A percentile compares a stretch with the other conserved stretches of the same genome.
phyloP scores from a whole-genome alignment of 1,140 invertebrate genomes.

The Amphibalanus amphitrite region DNA sequence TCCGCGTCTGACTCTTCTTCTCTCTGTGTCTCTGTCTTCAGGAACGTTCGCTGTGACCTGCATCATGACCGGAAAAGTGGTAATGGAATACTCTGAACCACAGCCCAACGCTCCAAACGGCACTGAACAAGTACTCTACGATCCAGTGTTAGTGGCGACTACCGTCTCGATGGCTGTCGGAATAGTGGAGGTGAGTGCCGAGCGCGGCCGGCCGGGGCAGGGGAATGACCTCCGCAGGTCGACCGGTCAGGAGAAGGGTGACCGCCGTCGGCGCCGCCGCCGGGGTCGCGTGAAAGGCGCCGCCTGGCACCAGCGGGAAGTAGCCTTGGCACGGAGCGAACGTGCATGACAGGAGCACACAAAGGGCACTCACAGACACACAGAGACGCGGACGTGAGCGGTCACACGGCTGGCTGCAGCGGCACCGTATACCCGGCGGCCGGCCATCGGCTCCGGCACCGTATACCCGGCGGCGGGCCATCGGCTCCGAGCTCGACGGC shows the following conservation, averaged over 20 bases:
- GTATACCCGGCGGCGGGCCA: no score
- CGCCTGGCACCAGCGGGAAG: background rate
- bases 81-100: slow-evolving; percentile 19
- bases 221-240: no score
- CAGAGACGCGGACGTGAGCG: no score
- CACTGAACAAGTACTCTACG: slow-evolving; percentile 24
- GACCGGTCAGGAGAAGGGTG: background rate
- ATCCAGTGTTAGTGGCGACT: slow-evolving; percentile 45
- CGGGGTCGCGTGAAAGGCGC: background rate
- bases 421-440: no score
- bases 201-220: no score
- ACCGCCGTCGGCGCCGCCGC: no score
- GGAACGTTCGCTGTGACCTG: slow-evolving; percentile 73
- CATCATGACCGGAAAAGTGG: slow-evolving; percentile 70
- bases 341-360: no score
- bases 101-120: background rate
- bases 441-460: no score
- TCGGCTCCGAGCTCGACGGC: no score
- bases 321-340: no score
- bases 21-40: slow-evolving; percentile 20
- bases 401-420: no score
- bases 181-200: slow-evolving; percentile 41
- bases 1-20: background rate
- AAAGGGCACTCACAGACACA: no score
- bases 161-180: slow-evolving; percentile 49